These are phyloP conservation scores for Acheta domesticus DNA, from an alignment of 2,888 invertebrate species.

Conservation along the genomic window DNA sequence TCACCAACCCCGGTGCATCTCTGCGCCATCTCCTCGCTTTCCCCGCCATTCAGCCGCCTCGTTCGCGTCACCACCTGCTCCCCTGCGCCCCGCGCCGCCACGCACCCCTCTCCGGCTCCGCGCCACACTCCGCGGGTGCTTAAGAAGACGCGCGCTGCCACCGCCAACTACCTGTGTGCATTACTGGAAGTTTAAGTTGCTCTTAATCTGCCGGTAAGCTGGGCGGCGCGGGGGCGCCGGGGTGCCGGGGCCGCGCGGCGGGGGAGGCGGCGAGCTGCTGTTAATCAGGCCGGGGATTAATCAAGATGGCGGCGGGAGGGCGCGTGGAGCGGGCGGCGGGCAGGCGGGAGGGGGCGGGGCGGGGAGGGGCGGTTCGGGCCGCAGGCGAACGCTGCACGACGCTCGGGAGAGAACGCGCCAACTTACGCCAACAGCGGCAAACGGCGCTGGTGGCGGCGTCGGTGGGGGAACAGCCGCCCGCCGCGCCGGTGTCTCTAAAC, in stretches of 20 bases:
- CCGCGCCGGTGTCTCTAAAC: no score
- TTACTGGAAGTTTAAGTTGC: constrained; percentile 18
- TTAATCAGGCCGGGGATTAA: constrained; percentile 9
- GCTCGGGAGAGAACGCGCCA: not conserved
- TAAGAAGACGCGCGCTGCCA: not conserved
- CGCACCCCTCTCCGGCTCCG: not conserved
- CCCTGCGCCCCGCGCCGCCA: not conserved
- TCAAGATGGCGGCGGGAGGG: not conserved
- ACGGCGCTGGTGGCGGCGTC: not conserved
- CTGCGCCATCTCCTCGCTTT: not conserved
- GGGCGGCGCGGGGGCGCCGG: not conserved
- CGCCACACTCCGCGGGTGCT: no score
- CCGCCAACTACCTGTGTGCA: constrained; percentile 11
- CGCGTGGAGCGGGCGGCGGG: not conserved
- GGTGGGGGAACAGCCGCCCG: not conserved
- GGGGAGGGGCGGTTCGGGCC: not conserved
- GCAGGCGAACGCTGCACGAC: no score
- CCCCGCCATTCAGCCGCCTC: not conserved
- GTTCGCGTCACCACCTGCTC: not conserved
- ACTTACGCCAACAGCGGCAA: not conserved
- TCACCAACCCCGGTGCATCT: no score
- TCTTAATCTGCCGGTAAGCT: constrained; percentile 3
- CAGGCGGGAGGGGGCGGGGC: not conserved
- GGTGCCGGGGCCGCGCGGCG: not conserved
- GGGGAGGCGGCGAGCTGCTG: not conserved